These are phyloP conservation scores for Platorchestia sp. DNA, from an alignment of 1,140 invertebrate genomes.

Conservation along the genomic window DNA sequence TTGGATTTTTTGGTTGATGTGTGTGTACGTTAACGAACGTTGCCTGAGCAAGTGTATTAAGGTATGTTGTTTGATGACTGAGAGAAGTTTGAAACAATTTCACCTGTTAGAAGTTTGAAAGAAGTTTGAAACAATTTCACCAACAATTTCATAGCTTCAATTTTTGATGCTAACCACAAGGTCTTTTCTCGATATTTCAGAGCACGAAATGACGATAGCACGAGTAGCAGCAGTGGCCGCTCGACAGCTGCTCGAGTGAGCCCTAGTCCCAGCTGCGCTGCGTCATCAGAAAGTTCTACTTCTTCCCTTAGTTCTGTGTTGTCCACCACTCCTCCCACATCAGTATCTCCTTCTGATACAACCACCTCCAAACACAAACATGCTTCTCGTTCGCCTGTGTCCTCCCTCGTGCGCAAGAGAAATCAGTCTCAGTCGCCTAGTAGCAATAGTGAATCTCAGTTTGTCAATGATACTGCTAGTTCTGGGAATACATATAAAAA, in stretches of 20 bases:
- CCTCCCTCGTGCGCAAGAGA: not conserved
- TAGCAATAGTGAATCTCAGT: slow-evolving; percentile 44
- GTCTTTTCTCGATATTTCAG: not conserved
- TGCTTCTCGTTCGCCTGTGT: slow-evolving; percentile 24
- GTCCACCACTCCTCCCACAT: slow-evolving; percentile 51
- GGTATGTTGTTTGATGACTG: too few relatives aligned
- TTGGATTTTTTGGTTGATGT: too few relatives aligned
- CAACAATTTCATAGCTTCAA: too few relatives aligned
- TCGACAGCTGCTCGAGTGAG: slow-evolving; percentile 57
- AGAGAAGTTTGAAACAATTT: too few relatives aligned
- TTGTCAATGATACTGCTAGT: not conserved
- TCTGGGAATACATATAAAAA: not conserved
- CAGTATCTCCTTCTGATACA: not conserved
- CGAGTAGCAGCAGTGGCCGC: slow-evolving; percentile 57
- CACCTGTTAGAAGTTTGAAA: too few relatives aligned
- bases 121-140: too few relatives aligned
- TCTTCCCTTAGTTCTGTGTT: slow-evolving; percentile 44
- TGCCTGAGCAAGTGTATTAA: too few relatives aligned
- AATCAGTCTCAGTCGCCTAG: slow-evolving; percentile 21
- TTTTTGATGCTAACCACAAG: too few relatives aligned
- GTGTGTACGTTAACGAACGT: too few relatives aligned
- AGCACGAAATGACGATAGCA: slow-evolving; percentile 4
- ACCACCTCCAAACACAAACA: slow-evolving; percentile 52
- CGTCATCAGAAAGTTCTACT: slow-evolving; percentile 42
- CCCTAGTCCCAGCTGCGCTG: slow-evolving; percentile 38